Evolutionary conservation across 2,888 invertebrate species (phyloP), one percentile per base, ranked within the genome.

Genomic region (Gymnosoma rotundatum): DNA sequence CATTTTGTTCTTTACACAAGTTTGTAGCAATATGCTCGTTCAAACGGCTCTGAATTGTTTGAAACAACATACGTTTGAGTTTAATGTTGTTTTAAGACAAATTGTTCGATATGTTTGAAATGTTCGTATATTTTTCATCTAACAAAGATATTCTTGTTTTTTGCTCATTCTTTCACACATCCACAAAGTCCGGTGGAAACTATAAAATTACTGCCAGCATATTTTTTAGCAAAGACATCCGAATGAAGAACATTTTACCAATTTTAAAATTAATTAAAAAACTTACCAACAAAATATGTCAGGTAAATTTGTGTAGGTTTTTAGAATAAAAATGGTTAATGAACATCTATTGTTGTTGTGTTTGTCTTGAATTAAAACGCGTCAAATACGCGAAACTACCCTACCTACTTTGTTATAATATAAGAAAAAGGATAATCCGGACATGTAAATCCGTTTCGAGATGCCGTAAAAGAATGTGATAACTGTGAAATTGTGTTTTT

Each of bases 361-460:
- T 60, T 12, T 60, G 0, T 36, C 38, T 12, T 60, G 3, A 36
- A 38, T 38, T 25, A 54, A 52, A 52, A 20, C 52, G 14, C 9
- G 16, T 20, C 38, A 67, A 36, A 38, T 38, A 52, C 8, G 52
- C 38, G 16, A 21, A 67, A 52, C n/a, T 66, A 45, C 7, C 20
- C 38, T 10, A 42, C 54, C 6, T n/a, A 56, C 16, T 10, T 0
- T 52, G 20, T 54, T 52, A 52, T 18, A 36, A 54, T 20, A 52
- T 54, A 21, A 21, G n/a, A n/a, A 67, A 32, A 52, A 54, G 38
- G 54, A 67, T 67, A 54, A 67, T 36, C 67, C 54, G 67, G 67
- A 67, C 52, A 67, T 52, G 54, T 21, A 67, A 66, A 67, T 54
- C 54, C 38, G 16, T 56, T 54, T 56, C 7, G 18, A 20, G 16